A percentile compares a stretch with the other conserved stretches of the same genome.
Conservation (phyloP, 2,113 vertebrate species). For the Centropus bengalensis region DNA sequence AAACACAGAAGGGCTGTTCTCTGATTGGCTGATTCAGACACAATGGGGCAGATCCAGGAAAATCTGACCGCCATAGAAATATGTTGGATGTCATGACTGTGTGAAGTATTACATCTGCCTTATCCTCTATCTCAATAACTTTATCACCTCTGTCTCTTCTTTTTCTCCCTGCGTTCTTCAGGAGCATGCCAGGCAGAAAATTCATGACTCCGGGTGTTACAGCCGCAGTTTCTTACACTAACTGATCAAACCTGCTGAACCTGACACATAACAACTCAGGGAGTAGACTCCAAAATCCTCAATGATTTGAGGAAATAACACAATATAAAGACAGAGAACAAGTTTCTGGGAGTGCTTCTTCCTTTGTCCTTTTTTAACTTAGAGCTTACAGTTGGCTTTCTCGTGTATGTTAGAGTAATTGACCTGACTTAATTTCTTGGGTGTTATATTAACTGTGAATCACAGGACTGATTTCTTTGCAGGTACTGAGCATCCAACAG, state of each 20-base stretch:
- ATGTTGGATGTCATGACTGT: background rate
- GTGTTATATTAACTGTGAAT: background rate
- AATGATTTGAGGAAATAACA: background rate
- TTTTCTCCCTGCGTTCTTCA: background rate
- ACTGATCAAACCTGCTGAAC: background rate
- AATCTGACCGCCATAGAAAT: background rate
- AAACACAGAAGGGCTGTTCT: background rate
- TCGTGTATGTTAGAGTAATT: background rate
- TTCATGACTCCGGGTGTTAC: background rate
- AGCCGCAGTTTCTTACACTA: background rate
- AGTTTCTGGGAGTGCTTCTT: background rate
- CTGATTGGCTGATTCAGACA: background rate
- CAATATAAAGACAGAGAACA: background rate
- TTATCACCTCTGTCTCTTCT: background rate
- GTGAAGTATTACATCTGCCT: background rate
- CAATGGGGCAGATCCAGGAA: background rate
- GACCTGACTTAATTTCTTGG: background rate
- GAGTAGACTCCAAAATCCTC: background rate
- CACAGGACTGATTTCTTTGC: background rate
- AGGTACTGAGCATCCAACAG: background rate
- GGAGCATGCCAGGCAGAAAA: background rate
- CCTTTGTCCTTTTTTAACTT: background rate
- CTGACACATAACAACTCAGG: background rate
- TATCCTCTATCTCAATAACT: background rate
- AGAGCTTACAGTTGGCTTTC: background rate